Evolutionary conservation across 1,140 invertebrate genomes (phyloP).

Genomic region (Nomia melanderi): DNA sequence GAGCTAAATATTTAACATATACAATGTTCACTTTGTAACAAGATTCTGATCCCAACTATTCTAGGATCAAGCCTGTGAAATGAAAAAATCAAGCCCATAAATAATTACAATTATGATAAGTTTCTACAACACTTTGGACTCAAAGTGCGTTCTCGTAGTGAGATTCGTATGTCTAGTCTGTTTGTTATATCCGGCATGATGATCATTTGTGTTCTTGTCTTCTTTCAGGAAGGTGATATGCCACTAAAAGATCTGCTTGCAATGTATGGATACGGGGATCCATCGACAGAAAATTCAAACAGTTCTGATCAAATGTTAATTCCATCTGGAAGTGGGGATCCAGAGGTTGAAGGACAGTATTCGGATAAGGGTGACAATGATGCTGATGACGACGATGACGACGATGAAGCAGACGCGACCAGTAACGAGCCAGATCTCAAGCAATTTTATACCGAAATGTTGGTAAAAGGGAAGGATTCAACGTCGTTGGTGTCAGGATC

Average conservation of each 20-base stretch:
- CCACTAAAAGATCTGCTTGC: conserved; percentile 95
- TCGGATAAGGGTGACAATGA: conserved; percentile 78
- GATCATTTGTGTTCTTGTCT: conserved; percentile 56
- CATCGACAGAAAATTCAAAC: conserved; percentile 74
- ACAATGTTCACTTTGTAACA: conserved; percentile 60
- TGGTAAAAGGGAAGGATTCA: conserved; percentile 81
- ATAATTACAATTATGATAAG: conserved; percentile 70
- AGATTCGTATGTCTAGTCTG: conserved; percentile 63
- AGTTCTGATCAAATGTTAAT: conserved; percentile 72
- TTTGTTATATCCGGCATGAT: conserved; percentile 53
- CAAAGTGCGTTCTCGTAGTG: conserved; percentile 68
- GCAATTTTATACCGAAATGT: conserved; percentile 82
- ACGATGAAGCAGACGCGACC: conserved; percentile 73
- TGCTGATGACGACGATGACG: conserved; percentile 78
- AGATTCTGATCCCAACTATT: conserved; percentile 67
- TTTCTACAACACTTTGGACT: conserved; percentile 67
- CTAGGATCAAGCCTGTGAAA: conserved; percentile 69
- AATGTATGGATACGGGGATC: conserved; percentile 88
- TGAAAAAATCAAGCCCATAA: conserved; percentile 68
- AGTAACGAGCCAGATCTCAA: conserved; percentile 78
- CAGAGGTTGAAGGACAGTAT: conserved; percentile 64
- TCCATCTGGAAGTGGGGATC: conserved; percentile 70
- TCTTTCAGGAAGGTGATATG: conserved; percentile 89
- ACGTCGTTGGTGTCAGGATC: conserved; percentile 39
- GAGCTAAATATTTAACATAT: conserved; percentile 41